Conservation (phyloP, 2,888 invertebrate species). For the Opisthograptis luteolata region DNA sequence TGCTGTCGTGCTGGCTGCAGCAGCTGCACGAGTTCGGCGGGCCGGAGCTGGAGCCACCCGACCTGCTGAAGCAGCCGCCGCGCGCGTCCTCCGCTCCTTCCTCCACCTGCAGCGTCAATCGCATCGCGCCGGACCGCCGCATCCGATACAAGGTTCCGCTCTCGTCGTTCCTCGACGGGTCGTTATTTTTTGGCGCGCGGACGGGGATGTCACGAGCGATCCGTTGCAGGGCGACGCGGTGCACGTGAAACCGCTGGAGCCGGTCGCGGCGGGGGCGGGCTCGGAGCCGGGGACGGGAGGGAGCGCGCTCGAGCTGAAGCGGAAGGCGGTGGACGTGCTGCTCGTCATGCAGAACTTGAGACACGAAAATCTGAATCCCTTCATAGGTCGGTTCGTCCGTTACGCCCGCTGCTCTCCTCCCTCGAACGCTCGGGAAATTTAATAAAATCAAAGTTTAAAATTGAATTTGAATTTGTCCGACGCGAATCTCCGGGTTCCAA, state of each 20-base stretch:
- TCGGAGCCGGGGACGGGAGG: background rate
- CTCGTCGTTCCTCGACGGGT: too few species aligned
- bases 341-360: conserved; percentile 92
- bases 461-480: too few species aligned
- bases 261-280: conserved; percentile 37
- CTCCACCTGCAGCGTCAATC: conserved; percentile 76
- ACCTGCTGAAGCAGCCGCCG: conserved; percentile 88
- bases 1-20: conserved; percentile 94
- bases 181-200: too few species aligned
- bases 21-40: conserved; percentile 93
- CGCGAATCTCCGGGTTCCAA: too few species aligned
- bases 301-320: conserved; percentile 89
- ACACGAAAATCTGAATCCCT: conserved; percentile 95
- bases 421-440: background rate
- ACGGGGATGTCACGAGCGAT: too few species aligned
- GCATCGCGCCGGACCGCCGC: conserved; percentile 85
- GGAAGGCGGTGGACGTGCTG: conserved; percentile 91
- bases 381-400: conserved; percentile 84
- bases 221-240: conserved; percentile 94
- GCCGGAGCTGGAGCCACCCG: conserved; percentile 93
- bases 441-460: too few species aligned
- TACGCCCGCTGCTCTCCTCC: background rate
- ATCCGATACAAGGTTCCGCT: conserved; percentile 90
- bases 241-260: conserved; percentile 91
- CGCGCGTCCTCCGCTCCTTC: conserved; percentile 75